Evolutionary conservation across 2,113 vertebrate species (phyloP).

Genomic region (Hipposideros armiger): DNA sequence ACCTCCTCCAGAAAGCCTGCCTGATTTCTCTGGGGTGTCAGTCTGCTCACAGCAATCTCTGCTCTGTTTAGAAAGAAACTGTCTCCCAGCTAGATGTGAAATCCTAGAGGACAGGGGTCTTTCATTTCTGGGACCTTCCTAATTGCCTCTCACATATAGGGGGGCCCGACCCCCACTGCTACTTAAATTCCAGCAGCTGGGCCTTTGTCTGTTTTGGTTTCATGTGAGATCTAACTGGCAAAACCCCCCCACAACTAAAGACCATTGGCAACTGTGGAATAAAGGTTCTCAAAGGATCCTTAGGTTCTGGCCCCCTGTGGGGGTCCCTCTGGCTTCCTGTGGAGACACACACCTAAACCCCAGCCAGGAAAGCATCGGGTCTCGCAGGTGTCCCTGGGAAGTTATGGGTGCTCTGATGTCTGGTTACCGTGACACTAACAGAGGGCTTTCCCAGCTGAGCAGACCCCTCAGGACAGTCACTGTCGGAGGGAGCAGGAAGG

Average conservation of each 20-base stretch:
- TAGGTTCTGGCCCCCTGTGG: fast-evolving
- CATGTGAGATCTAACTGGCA: not conserved
- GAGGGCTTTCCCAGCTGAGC: not conserved
- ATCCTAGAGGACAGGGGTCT: not conserved
- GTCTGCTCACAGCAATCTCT: not conserved
- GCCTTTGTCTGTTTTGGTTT: not conserved
- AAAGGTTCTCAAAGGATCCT: not conserved
- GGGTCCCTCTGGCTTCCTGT: not conserved
- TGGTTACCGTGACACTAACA: fast-evolving
- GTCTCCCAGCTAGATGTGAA: not conserved
- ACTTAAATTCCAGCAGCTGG: fast-evolving
- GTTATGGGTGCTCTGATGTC: not conserved
- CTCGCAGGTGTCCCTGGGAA: not conserved
- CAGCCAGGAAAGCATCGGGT: not conserved
- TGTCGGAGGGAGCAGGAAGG: fast-evolving
- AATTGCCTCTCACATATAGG: too few relatives aligned
- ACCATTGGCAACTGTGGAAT: fast-evolving
- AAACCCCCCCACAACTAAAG: not conserved
- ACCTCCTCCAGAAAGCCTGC: not conserved
- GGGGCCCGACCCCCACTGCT: fast-evolving
- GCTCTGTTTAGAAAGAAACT: too few relatives aligned
- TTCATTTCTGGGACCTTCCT: not conserved
- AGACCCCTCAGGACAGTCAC: not conserved
- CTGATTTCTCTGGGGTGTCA: too few relatives aligned
- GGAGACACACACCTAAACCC: not conserved